These are phyloP conservation scores for Hirtodrosophila histrioides DNA, from an alignment of 2,888 invertebrate genomes.

Conservation along the genomic window DNA sequence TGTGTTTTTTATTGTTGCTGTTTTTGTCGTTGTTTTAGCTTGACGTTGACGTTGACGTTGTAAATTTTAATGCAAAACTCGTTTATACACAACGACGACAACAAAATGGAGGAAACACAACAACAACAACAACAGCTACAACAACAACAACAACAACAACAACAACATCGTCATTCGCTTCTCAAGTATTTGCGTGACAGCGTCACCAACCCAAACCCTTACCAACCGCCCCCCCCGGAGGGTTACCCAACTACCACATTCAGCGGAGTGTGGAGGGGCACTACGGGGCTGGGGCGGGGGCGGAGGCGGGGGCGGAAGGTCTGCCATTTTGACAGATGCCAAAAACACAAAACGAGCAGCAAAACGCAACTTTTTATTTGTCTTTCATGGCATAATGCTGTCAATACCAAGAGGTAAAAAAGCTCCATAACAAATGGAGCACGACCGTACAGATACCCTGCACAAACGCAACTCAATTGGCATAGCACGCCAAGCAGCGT, in stretches of 20 bases:
- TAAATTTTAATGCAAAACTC: constrained; percentile 71
- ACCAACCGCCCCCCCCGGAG: not conserved
- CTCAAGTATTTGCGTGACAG: constrained; percentile 67
- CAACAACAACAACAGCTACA: not conserved
- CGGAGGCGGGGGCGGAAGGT: not conserved
- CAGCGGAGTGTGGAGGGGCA: too few species aligned
- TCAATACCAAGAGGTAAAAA: constrained; percentile 27
- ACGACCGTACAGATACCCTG: constrained; percentile 36
- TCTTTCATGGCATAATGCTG: constrained; percentile 58
- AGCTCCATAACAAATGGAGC: not conserved
- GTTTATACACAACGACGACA: constrained; percentile 38
- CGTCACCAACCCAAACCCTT: not conserved
- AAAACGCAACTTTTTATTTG: constrained; percentile 68
- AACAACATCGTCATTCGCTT: constrained; percentile 37
- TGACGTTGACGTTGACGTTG: constrained; percentile 41
- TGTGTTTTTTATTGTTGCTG: constrained; percentile 30
- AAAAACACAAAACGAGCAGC: constrained; percentile 68
- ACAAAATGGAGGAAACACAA: constrained; percentile 26
- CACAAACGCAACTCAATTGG: too few species aligned
- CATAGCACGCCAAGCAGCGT: too few species aligned
- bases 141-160: constrained; percentile 9
- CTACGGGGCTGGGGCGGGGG: too few species aligned
- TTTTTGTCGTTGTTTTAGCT: constrained; percentile 10
- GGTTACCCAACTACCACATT: too few species aligned
- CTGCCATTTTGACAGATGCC: constrained; percentile 71